phyloP scores from a whole-genome alignment of 2,113 vertebrate species.

The Equus quagga region DNA sequence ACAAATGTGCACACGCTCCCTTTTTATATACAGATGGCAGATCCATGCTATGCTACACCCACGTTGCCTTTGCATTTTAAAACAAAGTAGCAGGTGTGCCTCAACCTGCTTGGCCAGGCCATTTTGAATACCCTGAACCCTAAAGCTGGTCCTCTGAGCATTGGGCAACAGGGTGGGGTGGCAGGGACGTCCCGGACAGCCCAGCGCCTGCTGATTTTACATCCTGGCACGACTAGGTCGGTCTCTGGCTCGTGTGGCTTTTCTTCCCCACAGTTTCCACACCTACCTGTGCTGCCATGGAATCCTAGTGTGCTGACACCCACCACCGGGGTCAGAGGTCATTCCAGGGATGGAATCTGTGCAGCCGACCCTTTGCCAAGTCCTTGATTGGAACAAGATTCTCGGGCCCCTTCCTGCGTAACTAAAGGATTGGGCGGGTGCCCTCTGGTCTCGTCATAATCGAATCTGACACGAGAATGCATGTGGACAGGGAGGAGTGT shows the following conservation, averaged over 20 bases:
- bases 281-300: not conserved
- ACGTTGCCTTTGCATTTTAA: not conserved
- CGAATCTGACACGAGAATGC: not conserved
- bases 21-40: not conserved
- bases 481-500: conserved; percentile 8
- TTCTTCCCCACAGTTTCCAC: not conserved
- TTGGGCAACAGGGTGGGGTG: not conserved
- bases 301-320: not conserved
- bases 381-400: not conserved
- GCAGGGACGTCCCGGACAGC: not conserved
- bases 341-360: not conserved
- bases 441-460: conserved; percentile 6
- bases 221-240: not conserved
- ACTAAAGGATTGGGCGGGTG: not conserved
- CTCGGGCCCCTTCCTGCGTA: accelerated
- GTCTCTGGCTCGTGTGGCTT: not conserved
- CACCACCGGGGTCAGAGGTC: not conserved
- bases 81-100: not conserved
- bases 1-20: not conserved
- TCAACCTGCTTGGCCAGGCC: not conserved
- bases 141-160: not conserved
- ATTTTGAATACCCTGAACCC: not conserved
- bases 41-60: not conserved
- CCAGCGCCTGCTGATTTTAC: not conserved
- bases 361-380: not conserved